phyloP scores from a whole-genome alignment of 2,888 invertebrate species.

The Micoletzkya japonica region DNA sequence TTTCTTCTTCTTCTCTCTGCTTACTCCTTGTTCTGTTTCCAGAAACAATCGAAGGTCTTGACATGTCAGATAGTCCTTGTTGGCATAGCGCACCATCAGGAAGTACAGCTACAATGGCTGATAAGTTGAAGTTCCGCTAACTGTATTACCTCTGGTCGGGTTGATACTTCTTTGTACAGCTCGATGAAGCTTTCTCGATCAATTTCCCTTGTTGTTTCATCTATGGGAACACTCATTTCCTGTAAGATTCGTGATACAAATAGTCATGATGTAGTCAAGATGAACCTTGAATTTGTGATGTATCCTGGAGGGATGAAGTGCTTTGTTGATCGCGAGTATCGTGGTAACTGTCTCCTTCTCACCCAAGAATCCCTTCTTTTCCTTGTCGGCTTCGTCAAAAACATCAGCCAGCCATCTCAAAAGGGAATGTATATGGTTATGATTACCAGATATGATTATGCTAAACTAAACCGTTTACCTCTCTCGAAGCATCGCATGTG shows the following conservation, averaged over 20 bases:
- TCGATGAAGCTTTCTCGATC: slow-evolving; percentile 69
- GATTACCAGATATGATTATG: not conserved
- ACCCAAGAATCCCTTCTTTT: slow-evolving; percentile 57
- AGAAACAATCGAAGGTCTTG: slow-evolving; percentile 71
- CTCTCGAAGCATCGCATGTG: slow-evolving; percentile 57
- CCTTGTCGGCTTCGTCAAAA: slow-evolving; percentile 64
- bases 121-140: not conserved
- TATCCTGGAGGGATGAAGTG: slow-evolving; percentile 67
- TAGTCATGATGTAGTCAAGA: not conserved
- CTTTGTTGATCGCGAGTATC: slow-evolving; percentile 65
- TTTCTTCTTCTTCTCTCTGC: no score
- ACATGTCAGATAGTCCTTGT: slow-evolving; percentile 70
- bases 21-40: slow-evolving; percentile 72
- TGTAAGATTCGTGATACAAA: slow-evolving; percentile 17
- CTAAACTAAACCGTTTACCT: slow-evolving; percentile 28
- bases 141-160: slow-evolving; percentile 68
- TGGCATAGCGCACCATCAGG: slow-evolving; percentile 70
- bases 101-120: slow-evolving; percentile 66
- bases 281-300: slow-evolving; percentile 69
- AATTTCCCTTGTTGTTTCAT: slow-evolving; percentile 47
- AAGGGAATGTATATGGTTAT: not conserved
- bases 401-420: slow-evolving; percentile 66
- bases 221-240: slow-evolving; percentile 25
- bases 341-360: slow-evolving; percentile 53
- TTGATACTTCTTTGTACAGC: slow-evolving; percentile 71